Base-by-base conservation (phyloP, 2,797 vertebrate genomes). In the Podarcis lilfordi region DNA sequence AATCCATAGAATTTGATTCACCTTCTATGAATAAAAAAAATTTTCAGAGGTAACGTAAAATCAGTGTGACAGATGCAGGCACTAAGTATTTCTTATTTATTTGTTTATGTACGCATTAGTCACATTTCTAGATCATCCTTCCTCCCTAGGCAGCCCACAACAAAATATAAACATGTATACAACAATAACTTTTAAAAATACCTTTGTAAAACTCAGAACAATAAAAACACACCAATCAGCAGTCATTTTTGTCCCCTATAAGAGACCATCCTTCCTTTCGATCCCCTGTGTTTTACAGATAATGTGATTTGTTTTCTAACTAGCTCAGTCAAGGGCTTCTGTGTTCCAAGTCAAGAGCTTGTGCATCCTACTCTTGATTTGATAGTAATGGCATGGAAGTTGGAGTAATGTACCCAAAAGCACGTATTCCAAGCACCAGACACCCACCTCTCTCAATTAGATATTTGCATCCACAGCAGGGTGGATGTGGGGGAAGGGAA, bases 301-400 rank as follows among this genome's bases (percentile, higher is more conserved):
- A 45, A 19, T 37, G 13, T 35, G 35, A 32, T 45, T 74, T 50
- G 50, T 80, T 80, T 84, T 6, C 64, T 72, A 43, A 43, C 19
- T 66, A 93, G 45, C 45, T 29, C 90, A 92, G 81, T 0, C 0
- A 68, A 64, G 83, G 86, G 88, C 89, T 93, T 93, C 37, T 78
- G 74, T 50, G 68, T 91, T 94, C 6, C 21, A 86, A 85, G 55
- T 80, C 84, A 84, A 91, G 88, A 89, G 78, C n/a, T 93, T 95
- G 92, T 88, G 74, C 94, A 86, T 93, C 89, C 80, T 90, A 83
- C 89, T 64, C 61, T 87, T 85, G 27, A 90, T 80, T 84, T 91
- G 94, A 94, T 91, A 90, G 90, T 91, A 89, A 86, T 40, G 78
- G 89, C 88, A 35, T 74, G 84, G 90, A 90, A 94, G 66, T 89